phyloP scores from a whole-genome alignment of 2,888 invertebrate genomes.

The Hoplodrina ambigua region DNA sequence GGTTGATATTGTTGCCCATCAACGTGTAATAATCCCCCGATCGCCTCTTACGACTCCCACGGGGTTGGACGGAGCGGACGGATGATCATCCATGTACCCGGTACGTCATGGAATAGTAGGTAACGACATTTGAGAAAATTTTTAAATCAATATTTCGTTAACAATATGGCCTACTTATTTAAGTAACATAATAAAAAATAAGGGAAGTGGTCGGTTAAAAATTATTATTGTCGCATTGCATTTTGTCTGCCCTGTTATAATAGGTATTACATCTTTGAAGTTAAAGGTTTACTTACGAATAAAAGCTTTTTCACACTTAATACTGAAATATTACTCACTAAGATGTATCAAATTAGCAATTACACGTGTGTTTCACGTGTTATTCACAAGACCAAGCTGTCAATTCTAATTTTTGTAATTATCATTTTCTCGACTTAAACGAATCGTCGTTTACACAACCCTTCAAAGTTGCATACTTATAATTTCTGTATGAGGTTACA shows the following conservation, averaged over 20 bases:
- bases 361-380: neutral
- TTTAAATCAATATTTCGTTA: constrained; percentile 9
- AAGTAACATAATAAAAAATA: neutral
- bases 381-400: neutral
- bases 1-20: constrained; percentile 49
- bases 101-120: constrained; percentile 4
- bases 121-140: constrained; percentile 12
- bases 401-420: constrained; percentile 3
- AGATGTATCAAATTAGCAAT: too few species aligned
- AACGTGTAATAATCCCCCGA: constrained; percentile 49
- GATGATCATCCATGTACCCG: constrained; percentile 32
- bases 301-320: neutral
- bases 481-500: neutral
- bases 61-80: constrained; percentile 34
- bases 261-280: neutral
- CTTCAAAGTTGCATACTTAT: neutral
- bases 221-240: neutral
- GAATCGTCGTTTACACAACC: neutral
- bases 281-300: constrained; percentile 1
- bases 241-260: neutral
- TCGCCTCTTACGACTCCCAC: constrained; percentile 35
- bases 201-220: too few species aligned
- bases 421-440: constrained; percentile 3
- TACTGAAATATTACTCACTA: too few species aligned
- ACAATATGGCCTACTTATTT: neutral